Evolutionary conservation across 2,888 invertebrate genomes (phyloP), one percentile per base, ranked within the genome.

Genomic region (Amphipyra berbera): DNA sequence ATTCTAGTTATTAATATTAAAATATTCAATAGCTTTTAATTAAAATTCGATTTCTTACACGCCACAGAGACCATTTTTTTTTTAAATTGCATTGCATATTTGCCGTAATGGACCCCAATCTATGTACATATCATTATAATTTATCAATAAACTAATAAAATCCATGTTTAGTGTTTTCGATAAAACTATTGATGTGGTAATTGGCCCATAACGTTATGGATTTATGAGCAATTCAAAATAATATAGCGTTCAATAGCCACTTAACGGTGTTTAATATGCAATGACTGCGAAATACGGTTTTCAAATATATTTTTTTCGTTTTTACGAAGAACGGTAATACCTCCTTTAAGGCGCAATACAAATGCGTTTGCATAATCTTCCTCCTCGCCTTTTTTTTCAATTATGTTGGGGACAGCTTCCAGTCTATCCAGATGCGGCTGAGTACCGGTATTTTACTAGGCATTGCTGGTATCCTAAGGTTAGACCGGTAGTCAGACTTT

Each of bases 101-200:
- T 2, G 21, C 27, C 5, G 10, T 59, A 56, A 53, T 49, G n/a
- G 33, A 42, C 7, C 12, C 8, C 44, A 65, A 60, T 67, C 55
- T 75, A 71, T 62, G 59, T 48, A 60, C 58, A 75, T 64, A 76
- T 50, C 40, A 62, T 74, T 68, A 67, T 21, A 35, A 61, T 52
- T 67, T 62, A 75, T 65, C 73, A 60, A 68, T 63, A 55, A 41
- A 37, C 48, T 13, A 50, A 72, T 76, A 69, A 72, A 68, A 62
- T 56, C 33, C 15, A 61, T 59, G 37, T 54, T 54, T 57, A 63
- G 72, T 48, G 73, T 61, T 58, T 60, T 45, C 40, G 60, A 74
- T 71, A 76, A 64, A 59, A 61, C 37, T 35, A 47, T 64, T 52
- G 45, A 61, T 56, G 54, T 63, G 15, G 37, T 57, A 71, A 68